Percentiles rank a stretch among this genome's conserved stretches.
These are phyloP conservation scores for Papilio gigon DNA, from an alignment of 2,888 invertebrate genomes.

Conservation along the genomic window DNA sequence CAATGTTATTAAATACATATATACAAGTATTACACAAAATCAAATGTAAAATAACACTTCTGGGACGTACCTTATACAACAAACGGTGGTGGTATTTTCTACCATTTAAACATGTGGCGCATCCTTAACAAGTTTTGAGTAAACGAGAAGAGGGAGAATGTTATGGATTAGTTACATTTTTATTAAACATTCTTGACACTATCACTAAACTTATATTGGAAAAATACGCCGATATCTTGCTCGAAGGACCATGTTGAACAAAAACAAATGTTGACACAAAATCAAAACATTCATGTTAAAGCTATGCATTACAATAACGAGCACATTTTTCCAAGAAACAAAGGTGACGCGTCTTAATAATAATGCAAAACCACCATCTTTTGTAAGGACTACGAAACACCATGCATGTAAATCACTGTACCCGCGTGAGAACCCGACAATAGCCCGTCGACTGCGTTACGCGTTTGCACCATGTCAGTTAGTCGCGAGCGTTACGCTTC, in stretches of 20 bases:
- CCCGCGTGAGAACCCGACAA: slow-evolving; percentile 63
- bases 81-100: slow-evolving; percentile 79
- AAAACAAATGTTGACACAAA: background rate
- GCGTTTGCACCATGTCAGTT: slow-evolving; percentile 53
- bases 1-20: slow-evolving; percentile 64
- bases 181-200: slow-evolving; percentile 62
- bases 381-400: slow-evolving; percentile 71
- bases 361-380: slow-evolving; percentile 69
- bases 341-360: slow-evolving; percentile 55
- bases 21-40: slow-evolving; percentile 76
- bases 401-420: slow-evolving; percentile 72
- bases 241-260: slow-evolving; percentile 41
- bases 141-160: slow-evolving; percentile 81
- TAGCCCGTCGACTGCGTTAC: slow-evolving; percentile 51
- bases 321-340: slow-evolving; percentile 64
- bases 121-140: slow-evolving; percentile 82
- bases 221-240: slow-evolving; percentile 56
- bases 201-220: slow-evolving; percentile 58
- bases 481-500: slow-evolving; percentile 66
- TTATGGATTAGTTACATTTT: slow-evolving; percentile 81
- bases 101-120: slow-evolving; percentile 80
- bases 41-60: slow-evolving; percentile 70
- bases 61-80: slow-evolving; percentile 79
- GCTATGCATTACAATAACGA: slow-evolving; percentile 16
- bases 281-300: background rate